phyloP scores from a whole-genome alignment of 2,888 invertebrate species.

The Drosophila maculinotata region DNA sequence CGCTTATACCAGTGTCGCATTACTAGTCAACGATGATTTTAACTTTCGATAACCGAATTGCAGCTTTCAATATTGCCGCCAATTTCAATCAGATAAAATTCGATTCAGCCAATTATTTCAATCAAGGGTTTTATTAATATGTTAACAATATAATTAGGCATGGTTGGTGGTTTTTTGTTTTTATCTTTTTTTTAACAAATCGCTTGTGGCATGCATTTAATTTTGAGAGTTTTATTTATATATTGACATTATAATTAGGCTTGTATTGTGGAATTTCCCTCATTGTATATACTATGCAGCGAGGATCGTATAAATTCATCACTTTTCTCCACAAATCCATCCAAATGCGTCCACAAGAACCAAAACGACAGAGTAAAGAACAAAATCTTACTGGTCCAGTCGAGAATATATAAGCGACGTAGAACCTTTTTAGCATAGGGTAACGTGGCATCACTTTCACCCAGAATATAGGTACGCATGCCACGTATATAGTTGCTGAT shows the following conservation, averaged over 20 bases:
- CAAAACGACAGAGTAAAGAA: constrained; percentile 79
- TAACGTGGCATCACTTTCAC: constrained; percentile 92
- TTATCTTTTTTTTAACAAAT: too few species aligned
- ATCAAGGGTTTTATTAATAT: too few species aligned
- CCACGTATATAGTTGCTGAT: constrained; percentile 91
- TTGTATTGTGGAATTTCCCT: constrained; percentile 55
- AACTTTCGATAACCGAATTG: neutral
- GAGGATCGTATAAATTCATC: constrained; percentile 74
- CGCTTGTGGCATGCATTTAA: neutral
- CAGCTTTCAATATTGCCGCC: neutral
- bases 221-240: constrained; percentile 28
- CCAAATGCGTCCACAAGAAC: constrained; percentile 83
- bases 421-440: constrained; percentile 87
- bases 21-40: neutral
- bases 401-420: constrained; percentile 86
- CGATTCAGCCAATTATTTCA: too few species aligned
- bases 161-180: too few species aligned
- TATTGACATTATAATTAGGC: constrained; percentile 43
- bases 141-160: too few species aligned
- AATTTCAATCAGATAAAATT: neutral
- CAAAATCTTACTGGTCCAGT: constrained; percentile 82
- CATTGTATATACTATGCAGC: constrained; percentile 60
- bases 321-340: constrained; percentile 75
- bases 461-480: constrained; percentile 92
- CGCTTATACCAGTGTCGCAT: neutral